phyloP scores from a whole-genome alignment of 92 coral and sea anemone genomes.

The Porites rus region DNA sequence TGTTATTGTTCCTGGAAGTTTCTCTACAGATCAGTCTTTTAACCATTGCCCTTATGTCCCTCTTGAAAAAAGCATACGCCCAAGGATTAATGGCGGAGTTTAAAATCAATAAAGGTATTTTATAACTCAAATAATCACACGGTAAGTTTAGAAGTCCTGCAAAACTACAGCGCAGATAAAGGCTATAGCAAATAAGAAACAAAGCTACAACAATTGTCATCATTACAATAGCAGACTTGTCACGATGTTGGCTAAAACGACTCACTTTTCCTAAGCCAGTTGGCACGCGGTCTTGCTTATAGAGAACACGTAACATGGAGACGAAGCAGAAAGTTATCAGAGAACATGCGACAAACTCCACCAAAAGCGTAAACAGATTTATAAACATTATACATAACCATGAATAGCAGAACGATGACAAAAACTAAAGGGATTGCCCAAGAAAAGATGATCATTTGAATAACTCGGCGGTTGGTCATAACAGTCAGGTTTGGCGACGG shows the following conservation, averaged over 20 bases:
- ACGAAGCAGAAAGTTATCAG: background rate
- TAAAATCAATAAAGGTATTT: background rate
- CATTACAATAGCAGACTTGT: background rate
- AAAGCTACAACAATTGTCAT: background rate
- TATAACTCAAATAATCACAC: background rate
- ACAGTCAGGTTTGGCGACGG: background rate
- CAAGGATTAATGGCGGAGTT: background rate
- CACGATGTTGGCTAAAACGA: background rate
- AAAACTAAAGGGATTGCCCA: background rate
- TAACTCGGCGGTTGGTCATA: background rate
- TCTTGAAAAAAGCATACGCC: background rate
- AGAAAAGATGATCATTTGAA: background rate
- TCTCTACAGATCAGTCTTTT: background rate
- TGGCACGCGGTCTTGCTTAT: background rate
- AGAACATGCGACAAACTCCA: background rate
- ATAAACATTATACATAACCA: background rate
- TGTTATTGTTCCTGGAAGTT: background rate
- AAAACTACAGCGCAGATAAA: background rate
- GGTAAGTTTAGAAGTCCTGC: background rate
- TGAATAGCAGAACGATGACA: background rate
- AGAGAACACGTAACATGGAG: background rate
- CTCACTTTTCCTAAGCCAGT: background rate
- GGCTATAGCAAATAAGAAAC: background rate
- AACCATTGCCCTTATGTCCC: background rate
- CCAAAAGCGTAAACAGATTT: background rate